Base-by-base conservation (phyloP, 2,797 vertebrate genomes). In the Myotis findleyi region DNA sequence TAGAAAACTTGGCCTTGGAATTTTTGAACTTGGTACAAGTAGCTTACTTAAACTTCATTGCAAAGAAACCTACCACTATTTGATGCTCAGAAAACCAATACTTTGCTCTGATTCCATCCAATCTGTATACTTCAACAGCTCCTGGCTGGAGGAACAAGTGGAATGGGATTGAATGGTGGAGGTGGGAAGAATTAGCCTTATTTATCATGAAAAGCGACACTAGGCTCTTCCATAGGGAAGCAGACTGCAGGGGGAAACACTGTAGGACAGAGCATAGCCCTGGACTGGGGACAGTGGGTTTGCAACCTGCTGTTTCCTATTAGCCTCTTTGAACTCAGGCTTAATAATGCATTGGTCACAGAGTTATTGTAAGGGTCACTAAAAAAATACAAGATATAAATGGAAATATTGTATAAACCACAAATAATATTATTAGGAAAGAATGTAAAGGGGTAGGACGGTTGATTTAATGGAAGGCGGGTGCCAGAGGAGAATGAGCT, bases 41-140 rank as follows among this genome's bases (percentile, higher is more conserved):
- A 68, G 87, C 66, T 87, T 16, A 59, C 23, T 82, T 69, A 85
- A 33, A 92, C 87, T 88, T 95, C 59, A 53, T n/a, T 79, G 94
- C 71, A 89, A 76, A 66, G 49, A 25, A 79, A 38, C 18, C 57
- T 85, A 16, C 59, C 44, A 25, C 49, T 69, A 16, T 95, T 81
- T 84, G 25, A 77, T 79, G 27, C 6, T 25, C 81, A 69, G 49
- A 86, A 27, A 25, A 55, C 21, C 18, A 25, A 71, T 30, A 21
- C 30, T 86, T 64, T 4, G 27, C 66, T 47, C 66, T 30, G 55
- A 59, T 93, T 12, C 23, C 23, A 33, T 94, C 13, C 44, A 36
- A 17, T 44, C 66, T 20, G 4, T 72, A 2, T 3, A 38, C 23
- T 59, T 12, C 21, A 51, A 10, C 83, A 88, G 41, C 80, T 80